Evolutionary conservation across 2,888 invertebrate genomes (phyloP).

Genomic region (Fragum whitleyi): DNA sequence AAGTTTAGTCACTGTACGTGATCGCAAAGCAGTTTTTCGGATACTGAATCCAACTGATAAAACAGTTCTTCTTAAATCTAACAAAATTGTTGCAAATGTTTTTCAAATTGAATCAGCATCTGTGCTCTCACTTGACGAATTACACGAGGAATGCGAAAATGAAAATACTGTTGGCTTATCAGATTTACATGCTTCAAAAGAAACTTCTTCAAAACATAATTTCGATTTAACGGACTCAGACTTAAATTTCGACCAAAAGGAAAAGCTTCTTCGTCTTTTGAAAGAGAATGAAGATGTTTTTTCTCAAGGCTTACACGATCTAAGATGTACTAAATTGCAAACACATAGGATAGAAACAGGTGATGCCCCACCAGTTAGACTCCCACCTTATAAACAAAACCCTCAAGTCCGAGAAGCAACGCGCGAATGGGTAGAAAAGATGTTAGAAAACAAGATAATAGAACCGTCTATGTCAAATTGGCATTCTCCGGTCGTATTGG

Average conservation of each 20-base stretch:
- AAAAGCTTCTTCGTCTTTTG: constrained; percentile 16
- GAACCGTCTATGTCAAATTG: constrained; percentile 1
- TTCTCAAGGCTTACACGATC: constrained; percentile 45
- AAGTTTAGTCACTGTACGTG: neutral
- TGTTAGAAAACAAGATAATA: neutral
- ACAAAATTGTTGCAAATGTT: neutral
- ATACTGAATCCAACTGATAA: neutral
- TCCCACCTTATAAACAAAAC: constrained; percentile 28
- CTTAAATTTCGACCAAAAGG: neutral
- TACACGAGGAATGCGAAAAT: neutral
- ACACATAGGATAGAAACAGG: constrained; percentile 44
- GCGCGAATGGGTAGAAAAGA: neutral
- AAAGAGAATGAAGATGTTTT: too few species aligned
- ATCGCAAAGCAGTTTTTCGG: too few species aligned
- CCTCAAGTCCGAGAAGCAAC: neutral
- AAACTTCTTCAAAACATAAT: neutral
- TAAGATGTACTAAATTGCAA: constrained; percentile 45
- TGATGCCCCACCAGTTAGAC: constrained; percentile 40
- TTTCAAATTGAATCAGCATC: neutral
- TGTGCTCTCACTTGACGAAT: neutral
- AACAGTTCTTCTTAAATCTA: neutral
- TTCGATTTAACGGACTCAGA: neutral
- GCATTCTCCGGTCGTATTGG: neutral
- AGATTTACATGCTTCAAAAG: neutral
- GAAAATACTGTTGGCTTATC: neutral